These are phyloP conservation scores for human (Homo sapiens) DNA, from an alignment of 2,113 vertebrate species.

Conservation along the genomic window GRCh38 chr1:14596001-14596500, in stretches of 20 bases:
- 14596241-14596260: not conserved
- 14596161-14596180: fast-evolving
- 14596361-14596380: not conserved
- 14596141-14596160: not conserved
- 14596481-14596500: not conserved
- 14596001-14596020: conserved; percentile 27
- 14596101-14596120: not conserved
- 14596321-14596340: not conserved
- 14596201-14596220: not conserved
- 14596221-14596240: not conserved
- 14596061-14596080: conserved; percentile 50
- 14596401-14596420: not conserved
- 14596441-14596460: not conserved
- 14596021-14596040: conserved; percentile 8
- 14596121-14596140: not conserved
- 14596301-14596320: too few relatives aligned
- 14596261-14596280: not conserved
- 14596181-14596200: too few relatives aligned
- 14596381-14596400: not conserved
- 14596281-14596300: not conserved
- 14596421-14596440: not conserved
- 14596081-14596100: conserved; percentile 31
- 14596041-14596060: conserved; percentile 1
- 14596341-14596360: not conserved
- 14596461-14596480: not conserved